Conservation (phyloP, 2,797 vertebrate genomes). For the Hybognathus amarus region DNA sequence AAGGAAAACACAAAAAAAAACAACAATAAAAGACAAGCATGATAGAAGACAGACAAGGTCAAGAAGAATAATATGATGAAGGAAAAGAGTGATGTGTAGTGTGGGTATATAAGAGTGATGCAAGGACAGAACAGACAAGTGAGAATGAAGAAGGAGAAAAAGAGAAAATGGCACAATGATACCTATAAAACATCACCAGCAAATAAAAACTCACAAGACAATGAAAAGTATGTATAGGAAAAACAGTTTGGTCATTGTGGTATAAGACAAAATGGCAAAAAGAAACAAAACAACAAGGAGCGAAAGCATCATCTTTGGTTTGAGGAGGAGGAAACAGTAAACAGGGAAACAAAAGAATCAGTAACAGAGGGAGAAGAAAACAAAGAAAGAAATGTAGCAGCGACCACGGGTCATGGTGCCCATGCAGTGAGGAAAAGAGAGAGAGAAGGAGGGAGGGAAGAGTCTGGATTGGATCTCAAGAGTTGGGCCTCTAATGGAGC, state of each 20-base stretch:
- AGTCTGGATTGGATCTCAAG: slow-evolving; percentile 61
- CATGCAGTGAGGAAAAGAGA: slow-evolving; percentile 77
- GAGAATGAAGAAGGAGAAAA: slow-evolving; percentile 54
- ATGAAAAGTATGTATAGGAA: slow-evolving; percentile 92
- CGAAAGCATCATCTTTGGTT: slow-evolving; percentile 81
- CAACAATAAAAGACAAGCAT: slow-evolving; percentile 63
- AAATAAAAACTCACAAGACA: slow-evolving; percentile 83
- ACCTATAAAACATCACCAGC: slow-evolving; percentile 73
- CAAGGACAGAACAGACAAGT: neutral
- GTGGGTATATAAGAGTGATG: neutral
- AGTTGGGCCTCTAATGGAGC: slow-evolving; percentile 87
- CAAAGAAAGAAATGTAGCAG: slow-evolving; percentile 73
- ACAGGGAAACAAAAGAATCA: slow-evolving; percentile 26
- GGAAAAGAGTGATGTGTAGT: slow-evolving; percentile 44
- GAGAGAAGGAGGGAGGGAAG: slow-evolving; percentile 56
- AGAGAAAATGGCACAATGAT: slow-evolving; percentile 74
- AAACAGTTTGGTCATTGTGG: slow-evolving; percentile 87
- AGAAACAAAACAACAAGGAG: slow-evolving; percentile 86
- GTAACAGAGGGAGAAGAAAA: slow-evolving; percentile 29
- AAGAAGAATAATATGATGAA: slow-evolving; percentile 68
- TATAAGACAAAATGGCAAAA: slow-evolving; percentile 84
- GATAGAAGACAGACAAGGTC: slow-evolving; percentile 74
- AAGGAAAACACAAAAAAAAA: slow-evolving; percentile 72
- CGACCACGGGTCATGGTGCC: slow-evolving; percentile 81
- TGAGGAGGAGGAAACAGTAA: slow-evolving; percentile 36